Percentiles rank a stretch among this genome's conserved stretches.
Conservation (phyloP, 2,797 vertebrate genomes). For the Acanthis flammea region DNA sequence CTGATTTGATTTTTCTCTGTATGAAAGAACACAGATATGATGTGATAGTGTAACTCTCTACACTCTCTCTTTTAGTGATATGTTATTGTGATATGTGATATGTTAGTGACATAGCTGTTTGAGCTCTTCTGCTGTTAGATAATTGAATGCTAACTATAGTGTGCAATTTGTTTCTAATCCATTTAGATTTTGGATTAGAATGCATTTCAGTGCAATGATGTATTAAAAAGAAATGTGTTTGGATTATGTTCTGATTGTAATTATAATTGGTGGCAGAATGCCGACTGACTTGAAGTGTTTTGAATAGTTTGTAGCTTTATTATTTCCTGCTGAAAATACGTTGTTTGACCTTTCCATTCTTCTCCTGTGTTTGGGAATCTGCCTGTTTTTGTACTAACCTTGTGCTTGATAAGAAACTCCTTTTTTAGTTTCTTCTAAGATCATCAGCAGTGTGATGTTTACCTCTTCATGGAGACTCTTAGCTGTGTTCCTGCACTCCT, state of each 20-base stretch:
- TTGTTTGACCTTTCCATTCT: neutral
- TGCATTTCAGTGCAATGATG: neutral
- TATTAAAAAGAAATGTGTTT: neutral
- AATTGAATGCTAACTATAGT: neutral
- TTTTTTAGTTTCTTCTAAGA: neutral
- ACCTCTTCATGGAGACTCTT: neutral
- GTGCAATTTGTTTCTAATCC: neutral
- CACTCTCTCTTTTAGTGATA: neutral
- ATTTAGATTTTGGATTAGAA: neutral
- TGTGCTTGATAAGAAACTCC: neutral
- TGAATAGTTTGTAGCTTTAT: neutral
- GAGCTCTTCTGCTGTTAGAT: neutral
- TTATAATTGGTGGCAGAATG: neutral
- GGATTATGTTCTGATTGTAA: neutral
- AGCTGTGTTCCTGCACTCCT: neutral
- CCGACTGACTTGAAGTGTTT: neutral
- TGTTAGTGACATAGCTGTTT: neutral
- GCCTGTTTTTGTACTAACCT: conserved; percentile 5
- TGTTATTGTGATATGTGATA: neutral
- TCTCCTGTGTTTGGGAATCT: neutral
- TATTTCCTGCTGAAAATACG: neutral
- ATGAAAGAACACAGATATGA: neutral
- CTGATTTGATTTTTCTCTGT: neutral
- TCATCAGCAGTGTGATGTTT: neutral
- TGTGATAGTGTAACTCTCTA: neutral